These are phyloP conservation scores for Fopius arisanus DNA, from an alignment of 1,140 invertebrate species.

Conservation along the genomic window DNA sequence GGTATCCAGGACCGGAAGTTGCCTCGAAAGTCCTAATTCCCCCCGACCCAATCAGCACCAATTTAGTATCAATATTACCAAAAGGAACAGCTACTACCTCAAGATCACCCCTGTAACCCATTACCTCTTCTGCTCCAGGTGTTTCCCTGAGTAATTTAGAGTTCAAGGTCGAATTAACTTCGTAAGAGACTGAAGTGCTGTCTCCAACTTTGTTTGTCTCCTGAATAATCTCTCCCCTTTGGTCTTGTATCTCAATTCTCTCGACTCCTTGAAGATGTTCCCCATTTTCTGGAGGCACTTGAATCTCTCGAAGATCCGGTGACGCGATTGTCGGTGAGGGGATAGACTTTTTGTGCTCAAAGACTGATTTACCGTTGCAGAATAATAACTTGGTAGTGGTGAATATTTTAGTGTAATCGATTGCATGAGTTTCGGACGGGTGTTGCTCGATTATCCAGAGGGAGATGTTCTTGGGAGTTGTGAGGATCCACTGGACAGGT, in stretches of 20 bases:
- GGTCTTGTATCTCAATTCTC: neutral
- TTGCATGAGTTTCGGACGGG: conserved; percentile 71
- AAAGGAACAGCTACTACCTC: conserved; percentile 42
- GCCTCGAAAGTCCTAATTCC: conserved; percentile 50
- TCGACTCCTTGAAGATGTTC: neutral
- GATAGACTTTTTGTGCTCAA: conserved; percentile 62
- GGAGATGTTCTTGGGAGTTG: conserved; percentile 70
- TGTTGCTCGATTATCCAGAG: conserved; percentile 87
- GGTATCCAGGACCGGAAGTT: conserved; percentile 45
- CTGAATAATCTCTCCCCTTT: neutral
- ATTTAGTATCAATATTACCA: conserved; percentile 56
- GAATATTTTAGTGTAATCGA: conserved; percentile 77
- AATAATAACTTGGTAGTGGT: conserved; percentile 76
- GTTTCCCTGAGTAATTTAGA: conserved; percentile 9
- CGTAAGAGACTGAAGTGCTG: conserved; percentile 21
- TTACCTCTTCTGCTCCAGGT: conserved; percentile 33
- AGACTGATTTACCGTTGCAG: conserved; percentile 82
- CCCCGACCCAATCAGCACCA: conserved; percentile 40
- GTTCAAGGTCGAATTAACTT: neutral
- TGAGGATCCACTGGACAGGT: conserved; percentile 84
- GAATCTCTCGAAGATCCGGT: neutral
- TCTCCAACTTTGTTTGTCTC: neutral
- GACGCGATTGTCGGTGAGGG: neutral
- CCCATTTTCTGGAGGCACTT: neutral
- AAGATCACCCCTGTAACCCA: conserved; percentile 52